Conservation (phyloP, 2,797 vertebrate species). For the Okamejei kenojei region DNA sequence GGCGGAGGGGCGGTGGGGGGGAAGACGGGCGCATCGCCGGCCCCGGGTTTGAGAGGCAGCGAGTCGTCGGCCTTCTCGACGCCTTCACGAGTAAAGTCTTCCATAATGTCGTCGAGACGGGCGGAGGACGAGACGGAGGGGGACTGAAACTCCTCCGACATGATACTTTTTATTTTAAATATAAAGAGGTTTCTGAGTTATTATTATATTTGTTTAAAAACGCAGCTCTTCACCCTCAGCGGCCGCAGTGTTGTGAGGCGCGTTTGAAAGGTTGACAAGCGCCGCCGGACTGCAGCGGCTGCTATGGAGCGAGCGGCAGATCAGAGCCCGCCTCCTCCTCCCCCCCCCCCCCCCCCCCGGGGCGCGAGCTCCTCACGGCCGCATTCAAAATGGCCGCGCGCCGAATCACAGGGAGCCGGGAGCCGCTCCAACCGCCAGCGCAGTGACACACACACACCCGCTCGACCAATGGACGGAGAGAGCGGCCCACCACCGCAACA, state of each 20-base stretch:
- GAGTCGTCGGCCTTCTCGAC: not conserved
- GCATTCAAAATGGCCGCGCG: not conserved
- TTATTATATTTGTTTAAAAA: not conserved
- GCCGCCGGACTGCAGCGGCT: constrained; percentile 13
- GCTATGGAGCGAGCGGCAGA: not conserved
- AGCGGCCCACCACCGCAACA: fast-evolving
- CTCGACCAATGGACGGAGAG: not conserved
- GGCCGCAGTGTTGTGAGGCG: not conserved
- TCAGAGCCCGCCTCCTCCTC: not conserved
- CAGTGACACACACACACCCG: no score
- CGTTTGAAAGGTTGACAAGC: not conserved
- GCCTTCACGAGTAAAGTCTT: not conserved
- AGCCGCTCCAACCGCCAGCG: not conserved
- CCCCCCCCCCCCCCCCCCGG: not conserved
- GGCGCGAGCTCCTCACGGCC: not conserved
- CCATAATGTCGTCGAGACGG: not conserved
- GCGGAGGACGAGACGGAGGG: not conserved
- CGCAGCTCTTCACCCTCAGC: not conserved
- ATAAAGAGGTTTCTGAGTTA: not conserved
- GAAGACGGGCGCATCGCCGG: not conserved
- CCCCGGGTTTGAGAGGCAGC: not conserved
- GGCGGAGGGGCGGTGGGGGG: not conserved
- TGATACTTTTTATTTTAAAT: not conserved
- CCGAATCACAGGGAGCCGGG: not conserved
- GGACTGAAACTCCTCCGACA: constrained; percentile 13